Conservation (phyloP, 2,113 vertebrate genomes). For the Menura novaehollandiae region DNA sequence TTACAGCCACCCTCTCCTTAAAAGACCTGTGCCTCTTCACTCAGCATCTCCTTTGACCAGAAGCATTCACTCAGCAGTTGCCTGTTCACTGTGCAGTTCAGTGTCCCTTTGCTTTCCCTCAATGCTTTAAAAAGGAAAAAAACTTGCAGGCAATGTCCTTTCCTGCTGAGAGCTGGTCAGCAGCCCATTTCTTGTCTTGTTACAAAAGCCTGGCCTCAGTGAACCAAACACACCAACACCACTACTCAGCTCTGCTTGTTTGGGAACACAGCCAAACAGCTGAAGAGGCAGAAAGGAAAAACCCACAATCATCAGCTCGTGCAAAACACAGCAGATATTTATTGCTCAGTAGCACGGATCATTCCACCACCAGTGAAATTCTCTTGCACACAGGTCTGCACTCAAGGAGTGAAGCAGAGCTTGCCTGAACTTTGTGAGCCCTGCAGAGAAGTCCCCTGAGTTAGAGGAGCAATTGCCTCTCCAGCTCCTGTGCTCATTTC, state of each 20-base stretch:
- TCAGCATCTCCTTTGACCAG: neutral
- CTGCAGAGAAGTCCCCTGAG: neutral
- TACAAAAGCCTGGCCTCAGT: neutral
- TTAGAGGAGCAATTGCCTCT: neutral
- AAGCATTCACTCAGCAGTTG: neutral
- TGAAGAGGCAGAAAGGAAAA: constrained; percentile 9
- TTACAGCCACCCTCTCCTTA: neutral
- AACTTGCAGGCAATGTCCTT: neutral
- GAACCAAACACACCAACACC: neutral
- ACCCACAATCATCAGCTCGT: neutral
- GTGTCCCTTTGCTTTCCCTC: neutral
- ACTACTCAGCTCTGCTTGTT: neutral
- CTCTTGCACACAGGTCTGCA: neutral
- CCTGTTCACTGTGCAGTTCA: neutral
- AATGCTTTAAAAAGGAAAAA: neutral
- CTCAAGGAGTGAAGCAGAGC: neutral
- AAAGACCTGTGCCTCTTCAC: neutral
- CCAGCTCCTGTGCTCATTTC: neutral
- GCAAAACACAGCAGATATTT: neutral
- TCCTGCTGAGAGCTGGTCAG: neutral
- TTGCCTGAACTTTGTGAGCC: neutral
- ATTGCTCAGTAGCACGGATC: neutral
- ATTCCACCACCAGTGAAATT: neutral
- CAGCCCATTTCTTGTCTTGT: neutral
- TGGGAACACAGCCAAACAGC: constrained; percentile 7